A percentile compares a stretch with the other conserved stretches of the same genome.
These are phyloP conservation scores for Oncorhynchus gorbuscha DNA, from an alignment of 2,113 vertebrate genomes.

Conservation along the genomic window DNA sequence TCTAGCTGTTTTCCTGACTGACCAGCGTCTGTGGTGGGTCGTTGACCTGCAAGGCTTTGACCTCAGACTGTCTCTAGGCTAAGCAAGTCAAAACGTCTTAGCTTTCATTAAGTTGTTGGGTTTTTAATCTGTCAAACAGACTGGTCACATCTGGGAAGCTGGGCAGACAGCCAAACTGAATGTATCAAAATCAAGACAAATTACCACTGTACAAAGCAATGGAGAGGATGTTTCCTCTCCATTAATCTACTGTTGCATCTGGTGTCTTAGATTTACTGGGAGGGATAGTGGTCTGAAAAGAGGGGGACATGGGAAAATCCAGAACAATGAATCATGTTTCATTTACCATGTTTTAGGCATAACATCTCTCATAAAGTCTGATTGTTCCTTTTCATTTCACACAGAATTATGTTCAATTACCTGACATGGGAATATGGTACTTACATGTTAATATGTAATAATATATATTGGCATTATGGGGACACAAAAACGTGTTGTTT, in stretches of 20 bases:
- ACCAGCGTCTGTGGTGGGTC: constrained; percentile 5
- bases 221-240: constrained; percentile 52
- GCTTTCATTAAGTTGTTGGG: constrained; percentile 44
- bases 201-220: constrained; percentile 39
- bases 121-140: constrained; percentile 49
- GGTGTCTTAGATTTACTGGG: constrained; percentile 42
- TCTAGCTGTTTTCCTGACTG: constrained; percentile 33
- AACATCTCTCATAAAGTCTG: constrained; percentile 31
- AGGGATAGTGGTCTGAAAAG: constrained; percentile 34
- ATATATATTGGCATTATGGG: constrained; percentile 12
- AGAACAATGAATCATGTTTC: constrained; percentile 47
- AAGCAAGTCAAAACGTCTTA: constrained; percentile 7
- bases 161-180: constrained; percentile 58
- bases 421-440: constrained; percentile 53
- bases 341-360: constrained; percentile 27
- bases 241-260: constrained; percentile 59
- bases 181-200: constrained; percentile 62
- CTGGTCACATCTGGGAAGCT: constrained; percentile 40
- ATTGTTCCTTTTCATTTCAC: constrained; percentile 17
- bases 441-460: constrained; percentile 44
- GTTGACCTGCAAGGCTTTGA: constrained; percentile 21
- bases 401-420: background rate
- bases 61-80: constrained; percentile 29
- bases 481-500: background rate
- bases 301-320: constrained; percentile 34